Conservation (phyloP, 2,797 vertebrate genomes). For the Myripristis jacobus region DNA sequence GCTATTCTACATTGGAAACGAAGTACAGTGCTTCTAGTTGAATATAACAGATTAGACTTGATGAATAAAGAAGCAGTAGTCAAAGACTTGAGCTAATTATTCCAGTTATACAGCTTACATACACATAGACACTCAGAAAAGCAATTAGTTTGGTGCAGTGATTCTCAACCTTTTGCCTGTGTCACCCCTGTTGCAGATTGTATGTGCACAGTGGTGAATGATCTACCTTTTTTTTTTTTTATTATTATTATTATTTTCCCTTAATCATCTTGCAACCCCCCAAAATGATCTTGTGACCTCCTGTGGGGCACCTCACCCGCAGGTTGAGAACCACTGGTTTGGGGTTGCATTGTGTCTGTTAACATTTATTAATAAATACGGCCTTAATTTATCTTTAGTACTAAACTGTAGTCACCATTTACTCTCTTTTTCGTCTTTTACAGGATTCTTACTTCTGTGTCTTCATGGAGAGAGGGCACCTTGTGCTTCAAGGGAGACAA, state of each 20-base stretch:
- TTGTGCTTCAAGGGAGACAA: constrained; percentile 60
- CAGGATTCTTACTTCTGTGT: constrained; percentile 66
- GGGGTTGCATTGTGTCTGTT: background rate
- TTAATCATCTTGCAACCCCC: too few relatives aligned
- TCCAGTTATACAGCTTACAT: too few relatives aligned
- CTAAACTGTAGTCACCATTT: background rate
- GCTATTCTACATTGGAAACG: constrained; percentile 69
- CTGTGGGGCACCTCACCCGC: too few relatives aligned
- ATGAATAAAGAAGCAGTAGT: background rate
- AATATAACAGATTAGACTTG: background rate
- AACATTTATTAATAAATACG: background rate
- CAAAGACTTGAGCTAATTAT: background rate
- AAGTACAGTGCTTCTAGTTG: constrained; percentile 53
- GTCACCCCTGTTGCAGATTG: too few relatives aligned
- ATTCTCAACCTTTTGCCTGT: too few relatives aligned
- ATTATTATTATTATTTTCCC: too few relatives aligned
- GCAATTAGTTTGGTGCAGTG: background rate
- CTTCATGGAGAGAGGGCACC: constrained; percentile 60
- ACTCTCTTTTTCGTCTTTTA: constrained; percentile 11
- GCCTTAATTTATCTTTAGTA: too few relatives aligned
- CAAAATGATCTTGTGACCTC: too few relatives aligned
- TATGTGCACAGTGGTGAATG: too few relatives aligned
- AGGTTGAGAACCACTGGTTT: too few relatives aligned
- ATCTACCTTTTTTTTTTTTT: too few relatives aligned
- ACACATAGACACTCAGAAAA: background rate